Evolutionary conservation across 1,140 invertebrate species (phyloP).

Genomic region (Heliothis subflexa): DNA sequence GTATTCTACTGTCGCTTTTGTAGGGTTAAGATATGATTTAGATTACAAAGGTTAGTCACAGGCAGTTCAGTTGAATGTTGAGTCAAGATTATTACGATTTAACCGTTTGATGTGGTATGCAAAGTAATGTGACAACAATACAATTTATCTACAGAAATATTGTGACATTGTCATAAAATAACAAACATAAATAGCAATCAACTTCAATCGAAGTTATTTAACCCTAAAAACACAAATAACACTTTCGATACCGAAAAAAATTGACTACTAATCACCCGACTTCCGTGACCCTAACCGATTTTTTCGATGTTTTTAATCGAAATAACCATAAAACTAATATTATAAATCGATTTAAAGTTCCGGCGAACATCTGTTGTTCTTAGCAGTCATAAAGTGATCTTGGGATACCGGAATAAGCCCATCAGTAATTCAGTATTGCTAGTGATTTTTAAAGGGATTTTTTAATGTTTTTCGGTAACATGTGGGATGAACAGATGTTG

Average conservation of each 20-base stretch:
- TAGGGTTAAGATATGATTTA: conserved; percentile 31
- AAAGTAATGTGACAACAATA: background rate
- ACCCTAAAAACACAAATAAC: background rate
- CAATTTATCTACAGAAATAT: background rate
- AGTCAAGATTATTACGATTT: background rate
- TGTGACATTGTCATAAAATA: background rate
- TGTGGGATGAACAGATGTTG: conserved; percentile 76
- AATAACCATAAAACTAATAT: conserved; percentile 52
- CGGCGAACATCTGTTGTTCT: conserved; percentile 37
- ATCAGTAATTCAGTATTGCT: conserved; percentile 77
- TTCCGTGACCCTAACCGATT: conserved; percentile 20
- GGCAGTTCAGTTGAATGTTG: background rate
- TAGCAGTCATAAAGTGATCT: conserved; percentile 45
- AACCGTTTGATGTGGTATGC: background rate
- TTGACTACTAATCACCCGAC: conserved; percentile 13
- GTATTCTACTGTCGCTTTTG: conserved; percentile 42
- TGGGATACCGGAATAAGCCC: conserved; percentile 70
- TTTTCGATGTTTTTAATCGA: conserved; percentile 35
- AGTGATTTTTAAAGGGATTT: conserved; percentile 74
- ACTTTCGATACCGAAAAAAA: background rate
- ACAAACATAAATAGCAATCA: background rate
- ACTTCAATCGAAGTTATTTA: no score
- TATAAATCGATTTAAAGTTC: conserved; percentile 46
- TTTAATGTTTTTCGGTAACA: conserved; percentile 69
- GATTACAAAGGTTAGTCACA: background rate